phyloP scores from a whole-genome alignment of 2,888 invertebrate species.

The Rhorus exstirpatorius region DNA sequence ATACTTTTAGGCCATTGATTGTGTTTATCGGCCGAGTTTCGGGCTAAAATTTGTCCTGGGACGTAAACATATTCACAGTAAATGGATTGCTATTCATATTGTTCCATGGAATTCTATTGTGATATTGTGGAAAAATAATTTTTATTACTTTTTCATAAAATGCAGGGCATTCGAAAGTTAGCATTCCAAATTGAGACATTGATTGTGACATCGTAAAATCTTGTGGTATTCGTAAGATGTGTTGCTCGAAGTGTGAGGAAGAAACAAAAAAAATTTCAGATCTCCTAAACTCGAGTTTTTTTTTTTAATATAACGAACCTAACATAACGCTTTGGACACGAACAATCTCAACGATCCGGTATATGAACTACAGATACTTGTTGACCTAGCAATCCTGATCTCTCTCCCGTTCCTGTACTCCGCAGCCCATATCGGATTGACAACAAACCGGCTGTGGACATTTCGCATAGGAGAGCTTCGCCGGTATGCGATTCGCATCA shows the following conservation, averaged over 20 bases:
- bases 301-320: too few relatives aligned
- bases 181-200: too few relatives aligned
- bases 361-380: slow-evolving; percentile 15
- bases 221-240: not conserved
- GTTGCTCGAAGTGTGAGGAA: not conserved
- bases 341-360: slow-evolving; percentile 45
- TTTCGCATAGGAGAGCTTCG: slow-evolving; percentile 17
- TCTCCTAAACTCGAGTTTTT: slow-evolving; percentile 39
- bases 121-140: too few relatives aligned
- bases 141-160: too few relatives aligned
- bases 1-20: too few relatives aligned
- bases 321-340: slow-evolving; percentile 28
- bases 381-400: slow-evolving; percentile 5
- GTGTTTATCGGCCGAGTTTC: not conserved
- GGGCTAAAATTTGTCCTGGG: not conserved
- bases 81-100: too few relatives aligned
- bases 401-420: slow-evolving; percentile 24
- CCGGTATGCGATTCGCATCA: slow-evolving; percentile 36
- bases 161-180: too few relatives aligned
- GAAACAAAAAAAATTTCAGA: not conserved
- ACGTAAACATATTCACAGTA: too few relatives aligned
- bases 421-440: slow-evolving; percentile 45
- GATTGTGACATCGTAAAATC: too few relatives aligned
- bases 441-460: slow-evolving; percentile 37
- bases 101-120: too few relatives aligned